Base-by-base conservation (phyloP, 2,888 invertebrate species). In the Dione vanillae region DNA sequence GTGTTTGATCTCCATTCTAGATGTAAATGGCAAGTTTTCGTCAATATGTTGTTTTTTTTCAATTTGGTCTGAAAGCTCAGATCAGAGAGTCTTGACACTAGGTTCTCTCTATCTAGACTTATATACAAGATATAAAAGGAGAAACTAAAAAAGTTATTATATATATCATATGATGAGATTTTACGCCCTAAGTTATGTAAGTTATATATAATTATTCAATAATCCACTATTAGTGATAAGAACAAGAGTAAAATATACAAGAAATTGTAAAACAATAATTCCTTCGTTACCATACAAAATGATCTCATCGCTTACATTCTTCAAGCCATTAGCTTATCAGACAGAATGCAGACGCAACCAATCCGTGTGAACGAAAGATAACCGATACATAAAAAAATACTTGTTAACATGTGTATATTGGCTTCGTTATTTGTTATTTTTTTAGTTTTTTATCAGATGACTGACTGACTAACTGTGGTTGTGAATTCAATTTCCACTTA, bases 361-460 rank as follows among this genome's bases (percentile, higher is more conserved):
- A 77, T 80, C 80, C 87, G 88, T 90, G 90, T 88, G 90, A 89
- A 89, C 85, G 79, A 70, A 75, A 83, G 87, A 87, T 85, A 87
- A 86, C 64, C 47, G 20, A 54, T 43, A 19, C 35, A 61, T 64
- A 64, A 75, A 70, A 49, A 75, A 69, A 76, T 19, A 37, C 56
- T 56, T 56, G 62, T 70, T 68, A 74, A 76, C 75, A 78, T 77
- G 73, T 75, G 75, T 72, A 67, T 65, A 59, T 52, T 72, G 58
- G 27, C 2, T 27, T 27, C 27, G 27, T 27, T 5, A 58, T 65
- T 70, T n/a, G n/a, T n/a, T n/a, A n/a, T n/a, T n/a, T 71, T 70
- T 75, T 69, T 52, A 65, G 62, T 67, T 69, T 67, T 41, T 64
- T 74, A 69, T 74, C 74, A 27, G 27, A 27, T 27, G 27, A 27